Conservation (phyloP, 2,113 vertebrate genomes). For the Petrocephalus microphthalmus region DNA sequence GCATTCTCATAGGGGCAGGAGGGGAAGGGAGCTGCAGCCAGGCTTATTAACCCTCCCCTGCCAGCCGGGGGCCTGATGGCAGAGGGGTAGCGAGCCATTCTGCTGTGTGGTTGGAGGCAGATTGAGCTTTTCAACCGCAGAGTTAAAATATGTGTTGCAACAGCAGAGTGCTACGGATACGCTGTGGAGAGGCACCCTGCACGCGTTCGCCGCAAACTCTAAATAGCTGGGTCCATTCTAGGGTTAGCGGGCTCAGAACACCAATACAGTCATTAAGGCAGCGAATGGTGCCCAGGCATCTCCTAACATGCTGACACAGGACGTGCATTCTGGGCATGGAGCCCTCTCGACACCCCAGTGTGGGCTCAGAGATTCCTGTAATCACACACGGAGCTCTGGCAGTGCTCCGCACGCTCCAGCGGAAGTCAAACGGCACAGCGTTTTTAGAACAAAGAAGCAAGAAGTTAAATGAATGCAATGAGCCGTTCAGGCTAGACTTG, state of each 20-base stretch:
- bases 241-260: neutral
- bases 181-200: neutral
- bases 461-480: slow-evolving; percentile 4
- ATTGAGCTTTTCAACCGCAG: neutral
- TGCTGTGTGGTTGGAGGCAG: neutral
- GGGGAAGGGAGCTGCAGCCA: neutral
- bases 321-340: neutral
- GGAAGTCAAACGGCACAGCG: neutral
- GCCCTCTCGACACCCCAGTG: neutral
- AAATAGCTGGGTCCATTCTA: neutral
- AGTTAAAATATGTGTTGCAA: neutral
- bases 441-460: neutral
- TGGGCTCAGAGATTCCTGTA: slow-evolving; percentile 7
- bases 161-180: neutral
- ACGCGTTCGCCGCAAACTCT: neutral
- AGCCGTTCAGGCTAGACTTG: neutral
- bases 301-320: slow-evolving; percentile 3
- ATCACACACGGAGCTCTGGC: neutral
- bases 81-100: neutral
- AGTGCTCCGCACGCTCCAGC: neutral
- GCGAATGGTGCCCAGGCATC: neutral
- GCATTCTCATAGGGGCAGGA: neutral
- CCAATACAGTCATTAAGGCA: neutral
- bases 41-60: slow-evolving; percentile 24
- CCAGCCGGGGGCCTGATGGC: neutral